Evolutionary conservation across 2,113 vertebrate species (phyloP).

Genomic region (Gymnarchus niloticus): DNA sequence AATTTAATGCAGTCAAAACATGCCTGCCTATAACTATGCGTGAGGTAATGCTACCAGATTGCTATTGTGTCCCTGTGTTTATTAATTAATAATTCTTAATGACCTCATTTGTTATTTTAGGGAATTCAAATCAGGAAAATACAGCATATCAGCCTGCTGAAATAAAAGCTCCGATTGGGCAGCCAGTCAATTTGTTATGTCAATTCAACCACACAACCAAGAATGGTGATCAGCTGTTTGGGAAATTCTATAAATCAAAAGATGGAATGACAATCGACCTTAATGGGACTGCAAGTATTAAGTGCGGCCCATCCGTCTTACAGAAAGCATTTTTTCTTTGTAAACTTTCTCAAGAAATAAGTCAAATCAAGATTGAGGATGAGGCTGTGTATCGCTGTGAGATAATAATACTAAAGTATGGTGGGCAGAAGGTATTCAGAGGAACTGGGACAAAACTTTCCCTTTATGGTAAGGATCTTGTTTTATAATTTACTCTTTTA

Average conservation of each 20-base stretch:
- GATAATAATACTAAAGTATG: background rate
- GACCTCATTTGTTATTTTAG: background rate
- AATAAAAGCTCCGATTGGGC: background rate
- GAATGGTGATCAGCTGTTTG: background rate
- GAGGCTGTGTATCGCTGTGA: slow-evolving; percentile 2
- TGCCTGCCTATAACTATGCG: background rate
- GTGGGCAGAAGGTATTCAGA: background rate
- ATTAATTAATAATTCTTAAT: background rate
- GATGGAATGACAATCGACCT: too few species aligned
- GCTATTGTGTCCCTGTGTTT: background rate
- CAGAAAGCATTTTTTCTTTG: background rate
- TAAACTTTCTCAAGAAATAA: background rate
- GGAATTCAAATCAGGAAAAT: background rate
- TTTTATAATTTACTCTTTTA: background rate
- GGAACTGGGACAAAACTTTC: slow-evolving; percentile 9
- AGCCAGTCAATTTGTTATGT: slow-evolving; percentile 3
- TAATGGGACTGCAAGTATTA: background rate
- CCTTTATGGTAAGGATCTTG: slow-evolving; percentile 15
- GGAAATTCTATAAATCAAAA: background rate
- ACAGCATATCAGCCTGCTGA: background rate
- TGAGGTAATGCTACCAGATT: background rate
- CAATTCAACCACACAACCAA: background rate
- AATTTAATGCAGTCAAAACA: background rate
- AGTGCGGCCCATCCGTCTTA: background rate
- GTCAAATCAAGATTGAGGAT: background rate